Percentiles rank a stretch among this genome's conserved stretches.
These are phyloP conservation scores for Antechinus stuartii DNA, from an alignment of 2,113 vertebrate genomes.

Conservation along the genomic window DNA sequence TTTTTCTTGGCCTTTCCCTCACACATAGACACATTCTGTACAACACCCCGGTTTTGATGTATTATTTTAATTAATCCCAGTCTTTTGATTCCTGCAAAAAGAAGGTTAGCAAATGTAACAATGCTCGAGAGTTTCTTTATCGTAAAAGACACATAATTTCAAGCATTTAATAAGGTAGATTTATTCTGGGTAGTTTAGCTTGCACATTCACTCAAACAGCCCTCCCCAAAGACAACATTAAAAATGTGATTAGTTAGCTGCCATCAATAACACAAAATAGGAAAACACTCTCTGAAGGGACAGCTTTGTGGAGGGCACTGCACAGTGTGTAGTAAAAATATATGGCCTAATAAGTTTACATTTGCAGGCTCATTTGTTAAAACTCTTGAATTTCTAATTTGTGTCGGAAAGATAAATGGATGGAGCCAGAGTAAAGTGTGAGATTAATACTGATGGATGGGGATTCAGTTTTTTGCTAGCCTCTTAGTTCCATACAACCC, in stretches of 20 bases:
- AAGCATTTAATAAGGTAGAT: constrained; percentile 94
- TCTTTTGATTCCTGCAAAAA: constrained; percentile 89
- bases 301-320: constrained; percentile 91
- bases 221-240: constrained; percentile 94
- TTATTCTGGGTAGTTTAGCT: constrained; percentile 93
- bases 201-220: constrained; percentile 90
- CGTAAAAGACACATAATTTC: constrained; percentile 92
- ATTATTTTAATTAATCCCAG: constrained; percentile 93
- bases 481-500: constrained; percentile 87
- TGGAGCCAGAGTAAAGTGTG: constrained; percentile 86
- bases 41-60: constrained; percentile 88
- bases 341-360: constrained; percentile 97
- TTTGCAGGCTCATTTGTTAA: constrained; percentile 94
- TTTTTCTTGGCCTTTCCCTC: constrained; percentile 89
- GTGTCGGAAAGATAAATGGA: constrained; percentile 98
- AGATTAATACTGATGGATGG: constrained; percentile 93
- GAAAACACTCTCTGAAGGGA: constrained; percentile 92
- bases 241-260: constrained; percentile 95
- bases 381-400: constrained; percentile 97
- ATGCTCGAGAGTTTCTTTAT: constrained; percentile 90
- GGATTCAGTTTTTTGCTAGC: constrained; percentile 88
- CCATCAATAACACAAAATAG: constrained; percentile 93
- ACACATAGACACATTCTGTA: constrained; percentile 82
- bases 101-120: constrained; percentile 91
- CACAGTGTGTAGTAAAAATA: constrained; percentile 94